Evolutionary conservation across 1,140 invertebrate species (phyloP), one percentile per base, ranked within the genome.

Genomic region (Epicauta chinensis): DNA sequence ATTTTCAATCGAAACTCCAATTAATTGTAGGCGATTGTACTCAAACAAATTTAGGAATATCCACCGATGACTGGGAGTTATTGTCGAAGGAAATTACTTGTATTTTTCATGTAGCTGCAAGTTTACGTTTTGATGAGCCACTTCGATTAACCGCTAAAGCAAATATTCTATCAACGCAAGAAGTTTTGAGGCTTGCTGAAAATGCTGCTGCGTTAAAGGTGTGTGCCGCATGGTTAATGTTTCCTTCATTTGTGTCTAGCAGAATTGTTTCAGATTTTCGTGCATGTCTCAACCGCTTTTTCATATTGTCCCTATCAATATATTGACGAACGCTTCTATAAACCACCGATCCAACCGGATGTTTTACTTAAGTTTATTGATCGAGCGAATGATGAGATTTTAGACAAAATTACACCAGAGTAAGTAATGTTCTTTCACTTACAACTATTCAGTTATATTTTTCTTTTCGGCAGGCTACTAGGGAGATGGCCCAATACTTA

Each of bases 401-500:
- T 43, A 15, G n/a, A 30, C 3, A 43, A 30, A 2, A 43, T 43
- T 13, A 43, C 41, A 5, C 44, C 42, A 44, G 16, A 15, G 23
- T 35, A 35, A 17, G 17, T 23, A n/a, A n/a, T n/a, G n/a, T n/a
- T n/a, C n/a, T n/a, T n/a, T n/a, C n/a, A 23, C n/a, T n/a, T n/a
- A n/a, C n/a, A 23, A 2, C 17, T 3, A 3, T n/a, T n/a, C n/a
- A n/a, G n/a, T n/a, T n/a, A n/a, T n/a, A n/a, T 23, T 23, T 23
- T 4, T 23, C 17, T 37, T 36, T 49, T 32, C 57, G 0, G 35
- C n/a, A 58, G 68, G 29, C 58, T 79, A 11, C 58, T 80, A 34
- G 74, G 72, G 16, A 63, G 74, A 32, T 76, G 76, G 68, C 78
- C 79, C n/a, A 82, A 82, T 51, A 81, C 78, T 10, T 82, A 82